phyloP scores from a whole-genome alignment of 1,140 invertebrate species.

The Drosophila willistoni region DNA sequence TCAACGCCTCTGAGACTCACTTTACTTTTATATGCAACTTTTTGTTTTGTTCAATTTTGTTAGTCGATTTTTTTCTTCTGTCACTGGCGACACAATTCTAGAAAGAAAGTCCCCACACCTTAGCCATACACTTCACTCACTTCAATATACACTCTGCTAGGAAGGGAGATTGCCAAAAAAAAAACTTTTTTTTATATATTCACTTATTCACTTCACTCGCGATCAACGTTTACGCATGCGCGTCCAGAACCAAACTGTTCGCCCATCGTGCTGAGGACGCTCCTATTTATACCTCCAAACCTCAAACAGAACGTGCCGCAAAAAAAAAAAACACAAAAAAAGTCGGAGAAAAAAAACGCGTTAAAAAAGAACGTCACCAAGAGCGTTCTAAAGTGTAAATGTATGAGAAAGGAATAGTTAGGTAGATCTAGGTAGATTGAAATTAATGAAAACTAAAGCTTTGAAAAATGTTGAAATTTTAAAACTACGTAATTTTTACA shows the following conservation, averaged over 20 bases:
- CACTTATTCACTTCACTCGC: conserved; percentile 21
- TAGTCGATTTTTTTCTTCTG: conserved; percentile 1
- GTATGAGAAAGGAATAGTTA: conserved; percentile 27
- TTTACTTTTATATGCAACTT: conserved; percentile 41
- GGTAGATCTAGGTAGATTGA: neutral
- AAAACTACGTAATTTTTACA: no score
- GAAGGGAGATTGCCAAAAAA: conserved; percentile 12
- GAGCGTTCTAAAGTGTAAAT: conserved; percentile 50
- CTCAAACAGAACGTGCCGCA: conserved; percentile 33
- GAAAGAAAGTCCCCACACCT: conserved; percentile 39
- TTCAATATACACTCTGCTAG: conserved; percentile 23
- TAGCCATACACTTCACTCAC: conserved; percentile 51
- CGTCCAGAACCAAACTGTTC: conserved; percentile 68
- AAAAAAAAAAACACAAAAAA: conserved; percentile 28
- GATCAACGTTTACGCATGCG: conserved; percentile 55
- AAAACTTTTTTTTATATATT: conserved; percentile 11
- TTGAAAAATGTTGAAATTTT: no score
- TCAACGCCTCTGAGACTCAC: conserved; percentile 18
- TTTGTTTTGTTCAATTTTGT: conserved; percentile 31
- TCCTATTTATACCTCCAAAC: conserved; percentile 71
- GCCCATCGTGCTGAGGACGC: conserved; percentile 47
- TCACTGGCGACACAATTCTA: conserved; percentile 39
- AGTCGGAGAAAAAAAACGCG: conserved; percentile 21
- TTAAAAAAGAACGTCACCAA: conserved; percentile 28
- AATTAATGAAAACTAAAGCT: neutral